phyloP scores from a whole-genome alignment of 2,888 invertebrate genomes.

The Napeogenes inachia region DNA sequence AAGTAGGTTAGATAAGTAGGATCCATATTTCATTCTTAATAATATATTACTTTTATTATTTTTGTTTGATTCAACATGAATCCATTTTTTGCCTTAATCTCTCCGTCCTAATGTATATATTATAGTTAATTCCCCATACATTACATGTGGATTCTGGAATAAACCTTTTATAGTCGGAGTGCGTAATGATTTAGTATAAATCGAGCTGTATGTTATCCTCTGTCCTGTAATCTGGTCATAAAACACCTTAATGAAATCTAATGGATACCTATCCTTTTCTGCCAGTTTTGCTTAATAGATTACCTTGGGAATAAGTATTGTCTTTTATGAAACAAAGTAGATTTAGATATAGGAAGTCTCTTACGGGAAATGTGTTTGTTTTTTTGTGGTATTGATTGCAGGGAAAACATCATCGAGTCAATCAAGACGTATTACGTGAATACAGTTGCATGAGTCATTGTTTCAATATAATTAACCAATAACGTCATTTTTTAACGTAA shows the following conservation, averaged over 20 bases:
- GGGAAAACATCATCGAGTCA: slow-evolving; percentile 12
- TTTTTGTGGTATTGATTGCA: slow-evolving; percentile 56
- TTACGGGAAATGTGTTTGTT: slow-evolving; percentile 52
- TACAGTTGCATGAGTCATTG: slow-evolving; percentile 39
- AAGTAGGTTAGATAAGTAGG: not conserved
- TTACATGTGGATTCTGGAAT: not conserved
- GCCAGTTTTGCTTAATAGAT: not conserved
- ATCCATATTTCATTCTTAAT: not conserved
- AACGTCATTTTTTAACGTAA: not conserved
- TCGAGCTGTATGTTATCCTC: slow-evolving; percentile 14
- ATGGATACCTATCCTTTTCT: slow-evolving; percentile 11
- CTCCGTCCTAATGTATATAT: not conserved
- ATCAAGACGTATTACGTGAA: too few species aligned
- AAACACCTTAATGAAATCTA: slow-evolving; percentile 21
- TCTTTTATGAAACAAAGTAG: slow-evolving; percentile 10
- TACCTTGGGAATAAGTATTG: not conserved
- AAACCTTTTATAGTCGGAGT: slow-evolving; percentile 8
- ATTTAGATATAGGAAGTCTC: slow-evolving; percentile 21
- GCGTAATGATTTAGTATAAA: slow-evolving; percentile 12
- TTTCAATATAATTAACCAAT: not conserved
- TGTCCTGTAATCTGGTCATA: slow-evolving; percentile 22
- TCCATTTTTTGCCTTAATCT: not conserved
- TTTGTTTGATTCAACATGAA: not conserved
- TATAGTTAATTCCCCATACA: slow-evolving; percentile 2
- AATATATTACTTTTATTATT: not conserved